Evolutionary conservation across 2,113 vertebrate genomes (phyloP).

Genomic region (Nipponia nippon): DNA sequence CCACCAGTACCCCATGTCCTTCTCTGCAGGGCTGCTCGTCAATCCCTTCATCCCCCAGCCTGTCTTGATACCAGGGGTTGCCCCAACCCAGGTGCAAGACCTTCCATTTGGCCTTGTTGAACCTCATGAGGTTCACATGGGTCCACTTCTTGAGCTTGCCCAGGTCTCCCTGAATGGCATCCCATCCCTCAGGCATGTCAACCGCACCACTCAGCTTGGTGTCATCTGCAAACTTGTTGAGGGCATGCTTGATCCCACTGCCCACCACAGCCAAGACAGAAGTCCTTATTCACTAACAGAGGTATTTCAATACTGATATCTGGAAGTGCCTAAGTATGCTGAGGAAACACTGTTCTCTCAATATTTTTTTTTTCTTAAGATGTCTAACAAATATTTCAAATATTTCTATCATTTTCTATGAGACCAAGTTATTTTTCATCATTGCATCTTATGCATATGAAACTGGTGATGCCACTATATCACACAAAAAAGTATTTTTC

Average conservation of each 20-base stretch:
- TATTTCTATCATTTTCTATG: no score
- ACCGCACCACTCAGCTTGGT: not conserved
- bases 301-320: not conserved
- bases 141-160: not conserved
- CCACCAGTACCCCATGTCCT: not conserved
- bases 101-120: not conserved
- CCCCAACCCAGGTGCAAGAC: not conserved
- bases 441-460: not conserved
- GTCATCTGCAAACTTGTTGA: not conserved
- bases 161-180: not conserved
- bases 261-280: not conserved
- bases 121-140: not conserved
- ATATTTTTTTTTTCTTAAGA: not conserved
- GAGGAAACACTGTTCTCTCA: not conserved
- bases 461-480: not conserved
- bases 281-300: not conserved
- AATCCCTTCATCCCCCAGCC: not conserved
- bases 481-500: not conserved
- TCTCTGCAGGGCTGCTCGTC: not conserved
- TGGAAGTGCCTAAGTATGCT: not conserved
- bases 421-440: not conserved
- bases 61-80: not conserved
- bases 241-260: rapidly evolving
- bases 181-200: not conserved
- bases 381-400: not conserved